Conservation (phyloP, 2,797 vertebrate genomes). For the Characodon lateralis region DNA sequence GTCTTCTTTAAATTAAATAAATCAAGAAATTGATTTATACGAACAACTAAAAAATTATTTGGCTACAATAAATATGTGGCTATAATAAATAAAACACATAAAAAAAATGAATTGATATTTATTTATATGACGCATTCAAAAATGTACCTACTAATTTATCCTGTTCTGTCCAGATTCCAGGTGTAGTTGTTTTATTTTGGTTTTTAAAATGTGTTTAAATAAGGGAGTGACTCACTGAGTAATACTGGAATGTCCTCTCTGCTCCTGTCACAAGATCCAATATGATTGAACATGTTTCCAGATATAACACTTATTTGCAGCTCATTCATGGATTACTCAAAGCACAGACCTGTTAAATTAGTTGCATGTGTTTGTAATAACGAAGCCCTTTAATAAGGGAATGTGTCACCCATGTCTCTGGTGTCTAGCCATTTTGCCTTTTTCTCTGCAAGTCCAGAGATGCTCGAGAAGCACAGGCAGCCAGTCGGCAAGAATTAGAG, state of each 20-base stretch:
- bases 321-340: slow-evolving; percentile 39
- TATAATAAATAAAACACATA: background rate
- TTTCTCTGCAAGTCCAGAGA: slow-evolving; percentile 55
- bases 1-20: background rate
- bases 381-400: slow-evolving; percentile 57
- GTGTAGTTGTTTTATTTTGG: background rate
- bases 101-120: background rate
- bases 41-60: background rate
- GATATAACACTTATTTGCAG: slow-evolving; percentile 42
- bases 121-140: background rate
- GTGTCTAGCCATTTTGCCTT: slow-evolving; percentile 52
- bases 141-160: background rate
- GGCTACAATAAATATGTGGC: background rate
- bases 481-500: slow-evolving; percentile 78
- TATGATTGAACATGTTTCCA: slow-evolving; percentile 19
- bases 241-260: slow-evolving; percentile 8
- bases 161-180: background rate
- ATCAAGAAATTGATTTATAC: background rate
- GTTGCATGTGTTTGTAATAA: slow-evolving; percentile 30
- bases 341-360: slow-evolving; percentile 18
- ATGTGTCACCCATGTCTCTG: slow-evolving; percentile 63
- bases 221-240: slow-evolving; percentile 23
- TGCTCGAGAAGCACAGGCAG: slow-evolving; percentile 70
- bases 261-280: slow-evolving; percentile 20
- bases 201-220: background rate